phyloP scores from a whole-genome alignment of 2,888 invertebrate genomes.

The Drosophila seclusa region DNA sequence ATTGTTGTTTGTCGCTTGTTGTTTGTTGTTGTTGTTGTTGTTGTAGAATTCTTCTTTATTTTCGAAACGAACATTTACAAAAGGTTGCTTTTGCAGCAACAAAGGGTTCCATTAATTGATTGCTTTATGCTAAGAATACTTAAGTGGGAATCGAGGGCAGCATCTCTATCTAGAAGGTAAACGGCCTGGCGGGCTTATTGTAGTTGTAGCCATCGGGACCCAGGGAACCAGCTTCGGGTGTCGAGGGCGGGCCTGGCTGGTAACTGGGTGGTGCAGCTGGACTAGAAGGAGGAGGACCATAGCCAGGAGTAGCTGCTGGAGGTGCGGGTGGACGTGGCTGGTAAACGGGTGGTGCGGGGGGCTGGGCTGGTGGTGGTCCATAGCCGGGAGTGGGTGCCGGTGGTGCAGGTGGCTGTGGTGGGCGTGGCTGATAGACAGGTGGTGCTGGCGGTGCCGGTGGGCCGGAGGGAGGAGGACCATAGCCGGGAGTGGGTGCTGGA shows the following conservation, averaged over 20 bases:
- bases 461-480: no score
- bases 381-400: constrained; percentile 38
- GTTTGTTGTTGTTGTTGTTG: constrained; percentile 7
- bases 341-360: constrained; percentile 47
- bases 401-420: constrained; percentile 25
- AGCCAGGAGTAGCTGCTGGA: constrained; percentile 36
- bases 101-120: constrained; percentile 20
- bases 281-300: constrained; percentile 29
- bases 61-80: constrained; percentile 59
- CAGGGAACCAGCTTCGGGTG: constrained; percentile 76
- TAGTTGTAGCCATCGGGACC: constrained; percentile 84
- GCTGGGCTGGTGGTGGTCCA: constrained; percentile 46
- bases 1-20: constrained; percentile 20
- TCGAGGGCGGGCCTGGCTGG: constrained; percentile 40
- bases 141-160: constrained; percentile 17
- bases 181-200: constrained; percentile 82
- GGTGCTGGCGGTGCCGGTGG: constrained; percentile 17
- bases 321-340: constrained; percentile 54
- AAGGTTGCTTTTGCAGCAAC: constrained; percentile 40
- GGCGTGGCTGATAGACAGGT: constrained; percentile 44
- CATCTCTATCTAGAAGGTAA: constrained; percentile 74
- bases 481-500: no score
- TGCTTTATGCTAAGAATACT: constrained; percentile 43
- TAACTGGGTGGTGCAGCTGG: constrained; percentile 32
- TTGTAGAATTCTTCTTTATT: constrained; percentile 63